Evolutionary conservation across 2,113 vertebrate species (phyloP).

Genomic region (Spea bombifrons): DNA sequence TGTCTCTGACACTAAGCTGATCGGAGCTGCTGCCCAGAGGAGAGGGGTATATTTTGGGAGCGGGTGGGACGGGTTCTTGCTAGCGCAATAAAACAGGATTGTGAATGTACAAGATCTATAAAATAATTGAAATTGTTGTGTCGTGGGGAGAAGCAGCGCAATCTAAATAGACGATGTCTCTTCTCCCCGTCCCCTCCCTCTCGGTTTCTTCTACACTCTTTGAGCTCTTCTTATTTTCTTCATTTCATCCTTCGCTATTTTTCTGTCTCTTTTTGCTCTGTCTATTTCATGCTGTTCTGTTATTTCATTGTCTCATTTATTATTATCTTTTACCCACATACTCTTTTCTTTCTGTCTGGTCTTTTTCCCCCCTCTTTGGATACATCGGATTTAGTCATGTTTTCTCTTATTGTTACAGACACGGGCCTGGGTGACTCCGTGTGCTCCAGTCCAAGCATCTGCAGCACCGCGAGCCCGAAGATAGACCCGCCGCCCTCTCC

Average conservation of each 20-base stretch:
- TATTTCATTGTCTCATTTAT: background rate
- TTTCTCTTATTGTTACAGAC: slow-evolving; percentile 64
- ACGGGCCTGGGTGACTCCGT: slow-evolving; percentile 87
- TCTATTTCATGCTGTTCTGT: background rate
- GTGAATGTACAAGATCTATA: slow-evolving; percentile 40
- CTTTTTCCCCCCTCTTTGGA: too few relatives aligned
- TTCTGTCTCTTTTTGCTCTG: slow-evolving; percentile 15
- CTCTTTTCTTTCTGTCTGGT: too few relatives aligned
- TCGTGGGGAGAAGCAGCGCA: slow-evolving; percentile 47
- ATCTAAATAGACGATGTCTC: slow-evolving; percentile 32
- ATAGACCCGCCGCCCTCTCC: slow-evolving; percentile 93
- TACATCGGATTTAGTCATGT: background rate
- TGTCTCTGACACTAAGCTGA: slow-evolving; percentile 72
- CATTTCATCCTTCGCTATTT: slow-evolving; percentile 22
- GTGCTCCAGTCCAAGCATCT: slow-evolving; percentile 93
- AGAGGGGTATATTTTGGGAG: slow-evolving; percentile 40
- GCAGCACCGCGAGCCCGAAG: slow-evolving; percentile 92
- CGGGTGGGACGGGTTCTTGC: slow-evolving; percentile 36
- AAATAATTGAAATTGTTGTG: slow-evolving; percentile 49
- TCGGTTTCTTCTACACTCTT: slow-evolving; percentile 31
- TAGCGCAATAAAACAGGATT: slow-evolving; percentile 39
- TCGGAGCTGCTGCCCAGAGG: slow-evolving; percentile 24
- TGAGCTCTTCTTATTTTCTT: slow-evolving; percentile 32
- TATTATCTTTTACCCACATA: background rate
- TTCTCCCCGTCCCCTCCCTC: slow-evolving; percentile 9